phyloP scores from a whole-genome alignment of 2,113 vertebrate genomes.

The Natator depressus region DNA sequence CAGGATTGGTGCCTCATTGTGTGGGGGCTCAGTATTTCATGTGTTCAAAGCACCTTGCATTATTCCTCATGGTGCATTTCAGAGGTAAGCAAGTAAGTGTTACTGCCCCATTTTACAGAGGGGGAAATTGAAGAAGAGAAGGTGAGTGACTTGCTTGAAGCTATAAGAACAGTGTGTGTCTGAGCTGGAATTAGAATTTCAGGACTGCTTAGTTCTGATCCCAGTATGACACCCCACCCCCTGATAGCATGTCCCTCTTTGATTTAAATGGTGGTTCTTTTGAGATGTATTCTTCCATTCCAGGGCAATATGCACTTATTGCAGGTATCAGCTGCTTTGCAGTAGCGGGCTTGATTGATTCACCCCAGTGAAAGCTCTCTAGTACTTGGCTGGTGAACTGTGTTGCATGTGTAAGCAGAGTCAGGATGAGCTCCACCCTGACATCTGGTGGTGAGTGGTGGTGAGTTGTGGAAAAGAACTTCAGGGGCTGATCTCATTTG shows the following conservation, averaged over 20 bases:
- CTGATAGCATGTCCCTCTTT: neutral
- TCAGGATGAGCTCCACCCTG: too few relatives aligned
- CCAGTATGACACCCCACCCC: neutral
- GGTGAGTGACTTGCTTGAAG: neutral
- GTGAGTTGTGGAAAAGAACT: too few relatives aligned
- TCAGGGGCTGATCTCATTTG: too few relatives aligned
- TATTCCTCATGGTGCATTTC: neutral
- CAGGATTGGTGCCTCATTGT: neutral
- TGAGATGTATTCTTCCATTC: neutral
- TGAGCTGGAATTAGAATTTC: neutral
- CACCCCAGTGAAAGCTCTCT: neutral
- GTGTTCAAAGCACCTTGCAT: neutral
- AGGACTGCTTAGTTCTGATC: neutral
- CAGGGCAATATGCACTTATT: neutral
- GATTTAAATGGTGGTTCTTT: neutral
- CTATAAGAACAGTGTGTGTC: neutral
- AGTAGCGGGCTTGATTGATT: neutral
- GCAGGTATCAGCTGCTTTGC: neutral
- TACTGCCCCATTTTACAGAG: neutral
- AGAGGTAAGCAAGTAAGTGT: neutral
- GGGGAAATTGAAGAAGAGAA: neutral
- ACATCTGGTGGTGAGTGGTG: too few relatives aligned
- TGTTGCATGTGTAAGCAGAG: neutral
- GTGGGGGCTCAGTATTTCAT: neutral
- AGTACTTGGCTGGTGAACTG: neutral